phyloP scores from a whole-genome alignment of 1,140 invertebrate genomes.

The Gryllus bimaculatus region DNA sequence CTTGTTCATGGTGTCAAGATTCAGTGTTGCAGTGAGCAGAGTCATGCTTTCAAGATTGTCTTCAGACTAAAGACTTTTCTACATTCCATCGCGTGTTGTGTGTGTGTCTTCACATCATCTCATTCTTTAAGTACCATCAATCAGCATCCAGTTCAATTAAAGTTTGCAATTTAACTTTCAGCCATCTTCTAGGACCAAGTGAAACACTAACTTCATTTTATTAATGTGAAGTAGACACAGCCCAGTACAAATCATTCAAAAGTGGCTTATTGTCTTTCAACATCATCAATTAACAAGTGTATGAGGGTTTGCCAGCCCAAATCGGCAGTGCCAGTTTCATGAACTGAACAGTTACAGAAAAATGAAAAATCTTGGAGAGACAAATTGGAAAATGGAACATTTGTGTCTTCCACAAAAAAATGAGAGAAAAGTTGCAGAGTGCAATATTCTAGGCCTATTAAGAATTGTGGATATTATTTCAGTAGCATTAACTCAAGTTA shows the following conservation, averaged over 20 bases:
- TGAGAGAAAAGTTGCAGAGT: slow-evolving; percentile 6
- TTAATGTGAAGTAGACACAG: slow-evolving; percentile 9
- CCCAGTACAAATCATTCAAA: slow-evolving; percentile 6
- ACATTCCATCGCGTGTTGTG: slow-evolving; percentile 10
- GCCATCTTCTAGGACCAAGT: slow-evolving; percentile 12
- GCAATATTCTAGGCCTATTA: slow-evolving; percentile 16
- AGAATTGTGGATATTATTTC: slow-evolving; percentile 7
- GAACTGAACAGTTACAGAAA: slow-evolving; percentile 4
- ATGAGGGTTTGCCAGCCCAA: slow-evolving; percentile 5
- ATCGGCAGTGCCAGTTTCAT: slow-evolving; percentile 11
- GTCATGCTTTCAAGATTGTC: not conserved
- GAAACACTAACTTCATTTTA: slow-evolving; percentile 14
- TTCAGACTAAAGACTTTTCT: slow-evolving; percentile 7
- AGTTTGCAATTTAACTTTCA: slow-evolving; percentile 15
- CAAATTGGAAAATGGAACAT: slow-evolving; percentile 5
- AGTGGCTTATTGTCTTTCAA: slow-evolving; percentile 10
- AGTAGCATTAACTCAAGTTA: not conserved
- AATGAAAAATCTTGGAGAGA: not conserved
- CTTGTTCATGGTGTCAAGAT: not conserved
- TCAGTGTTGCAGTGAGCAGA: not conserved
- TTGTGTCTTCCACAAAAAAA: slow-evolving; percentile 13
- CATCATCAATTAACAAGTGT: not conserved
- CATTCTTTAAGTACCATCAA: not conserved
- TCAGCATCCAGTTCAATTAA: not conserved
- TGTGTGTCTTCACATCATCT: slow-evolving; percentile 7